phyloP scores from a whole-genome alignment of 2,888 invertebrate genomes.

The Pseudococcus jackbeardsleyi region DNA sequence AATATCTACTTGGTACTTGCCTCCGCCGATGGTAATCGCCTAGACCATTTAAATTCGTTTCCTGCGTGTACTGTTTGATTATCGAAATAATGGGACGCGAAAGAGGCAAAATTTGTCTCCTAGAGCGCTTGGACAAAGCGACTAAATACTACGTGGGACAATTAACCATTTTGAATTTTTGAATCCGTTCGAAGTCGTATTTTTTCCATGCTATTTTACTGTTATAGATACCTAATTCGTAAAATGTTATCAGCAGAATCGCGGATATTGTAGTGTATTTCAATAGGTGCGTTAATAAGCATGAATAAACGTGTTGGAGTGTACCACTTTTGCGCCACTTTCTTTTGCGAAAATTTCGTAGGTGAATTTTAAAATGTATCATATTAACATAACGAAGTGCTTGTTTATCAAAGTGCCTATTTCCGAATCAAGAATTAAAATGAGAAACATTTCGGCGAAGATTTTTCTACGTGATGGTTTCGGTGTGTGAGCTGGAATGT shows the following conservation, averaged over 20 bases:
- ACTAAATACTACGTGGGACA: not conserved
- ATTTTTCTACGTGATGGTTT: not conserved
- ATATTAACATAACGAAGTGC: slow-evolving; percentile 22
- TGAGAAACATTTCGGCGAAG: not conserved
- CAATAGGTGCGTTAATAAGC: slow-evolving; percentile 41
- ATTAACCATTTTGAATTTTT: slow-evolving; percentile 10
- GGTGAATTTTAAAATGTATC: slow-evolving; percentile 20
- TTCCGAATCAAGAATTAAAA: not conserved
- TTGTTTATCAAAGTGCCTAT: not conserved
- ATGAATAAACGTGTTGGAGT: slow-evolving; percentile 38
- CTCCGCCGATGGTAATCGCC: not conserved
- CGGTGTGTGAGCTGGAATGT: not conserved
- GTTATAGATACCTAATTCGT: not conserved
- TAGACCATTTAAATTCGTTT: not conserved
- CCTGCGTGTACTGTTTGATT: not conserved
- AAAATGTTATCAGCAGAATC: slow-evolving; percentile 28
- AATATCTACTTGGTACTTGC: not conserved
- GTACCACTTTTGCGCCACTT: slow-evolving; percentile 31
- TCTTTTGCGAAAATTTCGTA: slow-evolving; percentile 25
- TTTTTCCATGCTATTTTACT: not conserved
- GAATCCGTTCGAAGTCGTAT: not conserved
- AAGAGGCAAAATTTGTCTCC: slow-evolving; percentile 5
- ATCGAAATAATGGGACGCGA: not conserved
- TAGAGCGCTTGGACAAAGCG: not conserved
- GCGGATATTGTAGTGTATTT: slow-evolving; percentile 8